Percentiles rank a stretch among this genome's conserved stretches.
These are phyloP conservation scores for Sciurus niger DNA, from an alignment of 2,113 vertebrate genomes.

Conservation along the genomic window DNA sequence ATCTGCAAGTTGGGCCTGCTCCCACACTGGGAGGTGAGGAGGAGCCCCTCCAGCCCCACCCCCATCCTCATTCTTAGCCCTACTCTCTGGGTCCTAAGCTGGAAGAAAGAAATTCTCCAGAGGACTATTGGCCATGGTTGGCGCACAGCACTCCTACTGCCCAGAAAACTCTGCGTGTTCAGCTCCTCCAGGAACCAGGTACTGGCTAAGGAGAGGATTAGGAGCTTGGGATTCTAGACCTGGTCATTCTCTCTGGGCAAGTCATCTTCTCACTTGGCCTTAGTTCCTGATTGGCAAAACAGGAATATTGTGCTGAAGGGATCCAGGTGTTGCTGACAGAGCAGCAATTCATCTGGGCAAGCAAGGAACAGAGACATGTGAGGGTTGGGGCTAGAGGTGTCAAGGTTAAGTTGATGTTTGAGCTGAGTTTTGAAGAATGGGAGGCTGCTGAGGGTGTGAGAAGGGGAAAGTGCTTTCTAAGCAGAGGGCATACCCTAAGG, in stretches of 20 bases:
- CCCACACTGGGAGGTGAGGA: background rate
- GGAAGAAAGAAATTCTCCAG: constrained; percentile 48
- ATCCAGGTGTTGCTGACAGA: background rate
- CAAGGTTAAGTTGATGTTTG: background rate
- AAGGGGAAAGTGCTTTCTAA: background rate
- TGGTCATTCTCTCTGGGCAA: background rate
- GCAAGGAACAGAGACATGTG: background rate
- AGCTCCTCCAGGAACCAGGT: background rate
- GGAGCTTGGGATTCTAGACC: constrained; percentile 19
- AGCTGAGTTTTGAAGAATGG: constrained; percentile 26
- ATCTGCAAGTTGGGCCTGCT: constrained; percentile 66
- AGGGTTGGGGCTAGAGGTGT: background rate
- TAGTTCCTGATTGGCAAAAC: constrained; percentile 32
- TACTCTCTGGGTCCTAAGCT: constrained; percentile 21
- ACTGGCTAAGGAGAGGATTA: background rate
- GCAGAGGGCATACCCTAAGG: background rate
- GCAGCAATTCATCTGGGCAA: background rate
- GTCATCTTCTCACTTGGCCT: background rate
- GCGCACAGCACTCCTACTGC: background rate
- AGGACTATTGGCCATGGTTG: background rate
- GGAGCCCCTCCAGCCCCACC: background rate
- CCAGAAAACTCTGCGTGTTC: constrained; percentile 4
- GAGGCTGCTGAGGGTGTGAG: background rate
- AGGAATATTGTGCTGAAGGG: constrained; percentile 11
- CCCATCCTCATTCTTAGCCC: background rate